phyloP scores from a whole-genome alignment of 1,140 invertebrate genomes.

The Aphelenchoides fujianensis region DNA sequence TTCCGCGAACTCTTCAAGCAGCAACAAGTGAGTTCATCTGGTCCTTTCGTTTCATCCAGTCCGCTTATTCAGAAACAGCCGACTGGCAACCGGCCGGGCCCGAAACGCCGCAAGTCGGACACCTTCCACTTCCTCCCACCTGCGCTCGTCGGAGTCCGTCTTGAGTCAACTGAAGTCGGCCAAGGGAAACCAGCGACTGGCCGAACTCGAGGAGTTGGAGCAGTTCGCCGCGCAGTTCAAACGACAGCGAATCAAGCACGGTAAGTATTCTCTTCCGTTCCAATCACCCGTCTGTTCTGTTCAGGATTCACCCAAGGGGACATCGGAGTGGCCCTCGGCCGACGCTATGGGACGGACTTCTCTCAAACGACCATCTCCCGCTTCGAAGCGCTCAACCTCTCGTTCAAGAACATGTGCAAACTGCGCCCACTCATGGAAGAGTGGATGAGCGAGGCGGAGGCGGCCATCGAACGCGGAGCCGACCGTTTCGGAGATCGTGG shows the following conservation, averaged over 20 bases:
- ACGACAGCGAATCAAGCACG: conserved; percentile 86
- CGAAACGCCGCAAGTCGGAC: neutral
- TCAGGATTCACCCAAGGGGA: conserved; percentile 95
- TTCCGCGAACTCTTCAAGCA: conserved; percentile 4
- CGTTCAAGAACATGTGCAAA: conserved; percentile 99
- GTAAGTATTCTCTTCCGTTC: conserved; percentile 64
- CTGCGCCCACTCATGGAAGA: conserved; percentile 92
- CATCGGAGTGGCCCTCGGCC: conserved; percentile 95
- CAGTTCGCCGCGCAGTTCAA: conserved; percentile 96
- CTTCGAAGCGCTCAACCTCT: conserved; percentile 94
- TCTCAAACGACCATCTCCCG: conserved; percentile 97
- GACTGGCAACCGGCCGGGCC: neutral
- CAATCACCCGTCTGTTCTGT: neutral
- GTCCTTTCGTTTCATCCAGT: neutral
- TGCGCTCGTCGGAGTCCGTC: conserved; percentile 14
- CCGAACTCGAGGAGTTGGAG: conserved; percentile 86
- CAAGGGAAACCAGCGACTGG: conserved; percentile 7
- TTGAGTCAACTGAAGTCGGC: conserved; percentile 8
- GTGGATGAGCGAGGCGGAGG: conserved; percentile 93
- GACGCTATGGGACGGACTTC: conserved; percentile 96
- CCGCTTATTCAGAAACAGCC: neutral
- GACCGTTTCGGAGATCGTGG: conserved; percentile 52
- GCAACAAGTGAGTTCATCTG: too few relatives aligned
- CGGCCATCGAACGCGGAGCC: conserved; percentile 68
- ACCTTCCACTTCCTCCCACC: neutral